Conservation (phyloP, 2,113 vertebrate species). For the Panthera tigris region DNA sequence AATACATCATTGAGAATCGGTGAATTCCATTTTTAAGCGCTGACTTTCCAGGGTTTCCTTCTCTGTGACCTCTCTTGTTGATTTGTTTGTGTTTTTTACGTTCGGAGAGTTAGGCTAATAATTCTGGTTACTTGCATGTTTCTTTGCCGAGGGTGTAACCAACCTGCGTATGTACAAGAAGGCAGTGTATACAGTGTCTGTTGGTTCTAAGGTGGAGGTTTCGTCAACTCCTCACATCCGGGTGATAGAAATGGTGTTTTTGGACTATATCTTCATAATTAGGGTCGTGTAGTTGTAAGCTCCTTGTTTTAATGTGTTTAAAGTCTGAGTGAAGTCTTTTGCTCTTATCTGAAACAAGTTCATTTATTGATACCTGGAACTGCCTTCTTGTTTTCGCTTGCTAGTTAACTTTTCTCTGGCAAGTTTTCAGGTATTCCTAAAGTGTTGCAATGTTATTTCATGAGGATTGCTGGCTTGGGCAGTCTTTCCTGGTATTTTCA, state of each 20-base stretch:
- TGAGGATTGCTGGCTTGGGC: not conserved
- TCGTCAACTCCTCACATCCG: not conserved
- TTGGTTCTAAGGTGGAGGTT: not conserved
- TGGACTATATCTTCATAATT: not conserved
- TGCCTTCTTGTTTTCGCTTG: not conserved
- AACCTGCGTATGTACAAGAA: not conserved
- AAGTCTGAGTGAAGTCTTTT: not conserved
- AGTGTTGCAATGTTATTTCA: not conserved
- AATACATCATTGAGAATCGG: not conserved
- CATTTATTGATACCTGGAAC: not conserved
- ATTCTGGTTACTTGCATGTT: not conserved
- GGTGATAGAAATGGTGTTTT: not conserved
- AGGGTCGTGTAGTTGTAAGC: not conserved
- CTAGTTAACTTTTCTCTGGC: not conserved
- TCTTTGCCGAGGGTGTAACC: not conserved
- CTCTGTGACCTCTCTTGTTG: not conserved
- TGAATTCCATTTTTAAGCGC: not conserved
- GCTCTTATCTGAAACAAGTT: not conserved
- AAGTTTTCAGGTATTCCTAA: not conserved
- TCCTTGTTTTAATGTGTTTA: conserved; percentile 16
- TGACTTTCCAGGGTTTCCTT: not conserved
- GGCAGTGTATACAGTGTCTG: not conserved
- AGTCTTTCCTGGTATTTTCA: not conserved
- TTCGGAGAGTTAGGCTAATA: not conserved
- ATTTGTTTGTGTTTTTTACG: not conserved